phyloP scores from a whole-genome alignment of 2,797 vertebrate genomes.

The Botia almorhae region DNA sequence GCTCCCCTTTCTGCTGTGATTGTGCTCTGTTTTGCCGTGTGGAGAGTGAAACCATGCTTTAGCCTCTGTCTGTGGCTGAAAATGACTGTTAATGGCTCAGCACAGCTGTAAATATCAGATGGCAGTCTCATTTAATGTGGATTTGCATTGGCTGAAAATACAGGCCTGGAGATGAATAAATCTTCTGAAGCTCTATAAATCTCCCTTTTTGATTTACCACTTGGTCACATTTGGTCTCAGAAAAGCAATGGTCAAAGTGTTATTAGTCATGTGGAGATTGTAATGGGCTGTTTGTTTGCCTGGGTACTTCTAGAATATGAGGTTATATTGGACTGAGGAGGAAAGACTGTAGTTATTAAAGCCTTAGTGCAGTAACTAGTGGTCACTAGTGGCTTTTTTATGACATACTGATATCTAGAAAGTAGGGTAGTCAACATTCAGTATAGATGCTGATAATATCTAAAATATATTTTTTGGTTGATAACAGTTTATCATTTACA shows the following conservation, averaged over 20 bases:
- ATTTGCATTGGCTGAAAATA: constrained; percentile 52
- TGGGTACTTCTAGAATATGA: constrained; percentile 23
- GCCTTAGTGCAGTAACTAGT: constrained; percentile 2
- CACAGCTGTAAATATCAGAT: constrained; percentile 59
- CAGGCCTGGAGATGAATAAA: constrained; percentile 32
- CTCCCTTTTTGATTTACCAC: constrained; percentile 42
- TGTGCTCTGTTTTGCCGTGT: not conserved
- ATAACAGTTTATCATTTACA: too few relatives aligned
- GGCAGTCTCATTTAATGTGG: constrained; percentile 57
- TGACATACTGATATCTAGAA: not conserved
- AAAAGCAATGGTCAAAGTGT: not conserved
- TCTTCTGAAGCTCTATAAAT: constrained; percentile 43
- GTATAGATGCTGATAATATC: not conserved
- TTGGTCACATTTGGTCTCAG: constrained; percentile 12
- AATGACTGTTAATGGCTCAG: constrained; percentile 22
- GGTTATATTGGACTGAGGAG: not conserved
- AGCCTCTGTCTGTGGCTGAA: not conserved
- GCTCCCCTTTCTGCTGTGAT: not conserved
- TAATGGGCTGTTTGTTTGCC: constrained; percentile 46
- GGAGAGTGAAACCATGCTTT: not conserved
- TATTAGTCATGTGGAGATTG: constrained; percentile 2
- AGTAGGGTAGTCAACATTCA: too few relatives aligned
- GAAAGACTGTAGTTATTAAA: constrained; percentile 2
- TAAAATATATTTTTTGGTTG: not conserved
- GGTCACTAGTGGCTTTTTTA: not conserved